phyloP scores from a whole-genome alignment of 1,140 invertebrate genomes.

The Chymomyza costata region DNA sequence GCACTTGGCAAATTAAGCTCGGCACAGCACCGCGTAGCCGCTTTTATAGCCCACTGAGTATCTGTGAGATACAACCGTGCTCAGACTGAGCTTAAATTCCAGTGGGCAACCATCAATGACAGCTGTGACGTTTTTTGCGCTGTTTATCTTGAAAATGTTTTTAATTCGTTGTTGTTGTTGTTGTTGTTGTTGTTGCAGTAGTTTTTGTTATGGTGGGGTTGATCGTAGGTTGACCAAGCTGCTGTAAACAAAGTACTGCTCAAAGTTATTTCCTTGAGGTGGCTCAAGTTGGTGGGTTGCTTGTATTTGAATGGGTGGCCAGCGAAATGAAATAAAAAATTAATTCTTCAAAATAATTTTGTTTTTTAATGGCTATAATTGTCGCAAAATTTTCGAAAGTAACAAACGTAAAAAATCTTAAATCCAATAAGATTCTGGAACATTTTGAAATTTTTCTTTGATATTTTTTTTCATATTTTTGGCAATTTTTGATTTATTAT shows the following conservation, averaged over 20 bases:
- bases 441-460: no score
- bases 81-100: constrained; percentile 12
- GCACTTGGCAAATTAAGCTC: constrained; percentile 70
- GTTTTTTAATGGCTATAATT: no score
- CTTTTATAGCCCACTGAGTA: constrained; percentile 56
- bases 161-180: constrained; percentile 25
- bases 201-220: constrained; percentile 2
- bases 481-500: no score
- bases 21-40: constrained; percentile 32
- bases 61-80: not conserved
- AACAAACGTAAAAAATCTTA: no score
- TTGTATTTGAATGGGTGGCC: no score
- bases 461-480: no score
- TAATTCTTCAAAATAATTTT: no score
- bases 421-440: no score
- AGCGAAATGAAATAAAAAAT: no score
- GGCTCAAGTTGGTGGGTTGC: not conserved
- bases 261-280: constrained; percentile 41
- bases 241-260: constrained; percentile 15
- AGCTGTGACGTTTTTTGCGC: constrained; percentile 49
- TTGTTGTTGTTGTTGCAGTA: constrained; percentile 23
- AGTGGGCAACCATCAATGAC: constrained; percentile 51
- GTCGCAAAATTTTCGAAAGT: no score
- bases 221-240: constrained; percentile 25
- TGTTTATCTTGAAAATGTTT: constrained; percentile 51